Percentiles rank a stretch among this genome's conserved stretches.
These are phyloP conservation scores for Onychorhynchus coronatus DNA, from an alignment of 2,113 vertebrate genomes.

Conservation along the genomic window DNA sequence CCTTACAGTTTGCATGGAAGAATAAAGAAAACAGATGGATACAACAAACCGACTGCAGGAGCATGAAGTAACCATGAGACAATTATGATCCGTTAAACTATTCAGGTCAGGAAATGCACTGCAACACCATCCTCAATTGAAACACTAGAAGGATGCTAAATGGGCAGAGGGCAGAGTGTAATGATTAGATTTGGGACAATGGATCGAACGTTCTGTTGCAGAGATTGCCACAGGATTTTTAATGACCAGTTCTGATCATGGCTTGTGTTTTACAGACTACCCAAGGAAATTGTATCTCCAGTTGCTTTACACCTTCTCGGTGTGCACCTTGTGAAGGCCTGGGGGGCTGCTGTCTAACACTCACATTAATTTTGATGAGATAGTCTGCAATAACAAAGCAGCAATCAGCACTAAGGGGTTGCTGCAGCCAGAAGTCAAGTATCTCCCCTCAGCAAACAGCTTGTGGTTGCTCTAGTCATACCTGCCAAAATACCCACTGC, in stretches of 20 bases:
- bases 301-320: background rate
- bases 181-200: conserved; percentile 69
- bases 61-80: conserved; percentile 62
- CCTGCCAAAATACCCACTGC: background rate
- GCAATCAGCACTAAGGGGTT: background rate
- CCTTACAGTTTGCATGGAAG: conserved; percentile 49
- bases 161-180: conserved; percentile 61
- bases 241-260: conserved; percentile 20
- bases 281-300: background rate
- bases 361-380: background rate
- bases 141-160: conserved; percentile 66
- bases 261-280: background rate
- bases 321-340: background rate
- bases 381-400: background rate
- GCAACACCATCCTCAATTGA: conserved; percentile 53
- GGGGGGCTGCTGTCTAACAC: background rate
- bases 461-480: background rate
- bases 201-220: conserved; percentile 33
- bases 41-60: conserved; percentile 13
- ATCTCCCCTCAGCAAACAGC: background rate
- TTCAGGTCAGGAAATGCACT: conserved; percentile 66
- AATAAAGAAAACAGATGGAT: conserved; percentile 61
- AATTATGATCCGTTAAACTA: conserved; percentile 64
- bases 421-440: background rate
- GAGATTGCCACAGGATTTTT: conserved; percentile 55